Base-by-base conservation (phyloP, 2,797 vertebrate species). In the Netta rufina region DNA sequence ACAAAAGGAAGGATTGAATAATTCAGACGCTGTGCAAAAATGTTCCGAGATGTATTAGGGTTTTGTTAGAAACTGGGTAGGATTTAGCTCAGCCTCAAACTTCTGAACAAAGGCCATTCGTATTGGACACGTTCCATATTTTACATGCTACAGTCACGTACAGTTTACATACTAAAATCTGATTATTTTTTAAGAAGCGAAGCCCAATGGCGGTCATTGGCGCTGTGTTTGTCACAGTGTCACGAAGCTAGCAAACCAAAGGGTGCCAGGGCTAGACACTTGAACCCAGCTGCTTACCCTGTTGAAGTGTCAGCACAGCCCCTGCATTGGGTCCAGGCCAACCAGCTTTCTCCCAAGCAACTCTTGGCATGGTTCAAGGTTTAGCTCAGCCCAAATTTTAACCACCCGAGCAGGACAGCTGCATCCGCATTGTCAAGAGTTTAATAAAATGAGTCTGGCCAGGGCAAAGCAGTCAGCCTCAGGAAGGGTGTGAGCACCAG, bases 41-140 rank as follows among this genome's bases (percentile, higher is more conserved):
- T 6, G 8, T 27, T 21, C 54, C n/a, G 45, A 89, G 25, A 6
- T 30, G 12, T 62, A 15, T 51, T 43, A 8, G 21, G 18, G 33
- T 67, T 67, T 67, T 81, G 43, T 92, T 81, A 64, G 28, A 67
- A 80, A 25, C 27, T 41, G 70, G 13, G 5, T 82, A 57, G 57
- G 58, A 43, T 62, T 82, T 76, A 25, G 30, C 33, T 90, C 32
- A 12, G 56, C 74, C 56, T 66, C 60, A 17, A 73, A 71, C 21
- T 93, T 78, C 58, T 38, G 54, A 60, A 57, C 24, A 70, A 67
- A 77, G 45, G 51, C 72, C 6, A 11, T 9, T 8, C 10, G 13
- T 38, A 9, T 32, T 54, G 73, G 45, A 66, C 0, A 1, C 21
- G 30, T 38, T 62, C 47, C 0, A 0, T 66, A 16, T 30, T 75